phyloP scores from a whole-genome alignment of 1,140 invertebrate species.

The Zophobas atratus region DNA sequence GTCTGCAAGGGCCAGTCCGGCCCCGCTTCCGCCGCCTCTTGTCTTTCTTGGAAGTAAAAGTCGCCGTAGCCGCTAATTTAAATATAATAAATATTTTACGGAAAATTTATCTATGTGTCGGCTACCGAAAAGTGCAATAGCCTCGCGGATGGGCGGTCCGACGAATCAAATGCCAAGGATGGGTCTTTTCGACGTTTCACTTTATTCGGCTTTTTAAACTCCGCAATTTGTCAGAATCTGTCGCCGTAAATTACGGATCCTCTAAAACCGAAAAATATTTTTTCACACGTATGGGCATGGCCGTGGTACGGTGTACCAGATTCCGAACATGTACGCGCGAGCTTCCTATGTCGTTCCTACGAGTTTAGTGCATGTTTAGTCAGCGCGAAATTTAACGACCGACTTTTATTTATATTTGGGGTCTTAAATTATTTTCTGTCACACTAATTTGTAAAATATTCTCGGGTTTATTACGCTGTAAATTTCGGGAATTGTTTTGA shows the following conservation, averaged over 20 bases:
- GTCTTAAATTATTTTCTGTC: constrained; percentile 25
- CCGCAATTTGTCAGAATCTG: constrained; percentile 8
- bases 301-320: background rate
- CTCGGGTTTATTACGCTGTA: constrained; percentile 12
- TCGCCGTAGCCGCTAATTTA: constrained; percentile 9
- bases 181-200: background rate
- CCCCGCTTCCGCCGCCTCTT: background rate
- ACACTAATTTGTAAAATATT: constrained; percentile 35
- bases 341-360: background rate
- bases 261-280: background rate
- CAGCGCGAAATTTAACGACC: background rate
- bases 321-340: background rate
- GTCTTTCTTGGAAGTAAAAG: constrained; percentile 14
- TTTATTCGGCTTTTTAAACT: background rate
- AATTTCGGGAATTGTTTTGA: constrained; percentile 7
- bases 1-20: too few species aligned
- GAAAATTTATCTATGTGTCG: constrained; percentile 28
- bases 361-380: background rate
- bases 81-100: constrained; percentile 11
- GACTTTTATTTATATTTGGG: background rate
- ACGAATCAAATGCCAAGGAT: constrained; percentile 38
- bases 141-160: constrained; percentile 18
- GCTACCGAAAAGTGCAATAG: constrained; percentile 42
- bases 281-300: background rate
- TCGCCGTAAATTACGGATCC: background rate